These are phyloP conservation scores for Ctenopoma kingsleyae DNA, from an alignment of 2,797 vertebrate genomes.

Conservation along the genomic window DNA sequence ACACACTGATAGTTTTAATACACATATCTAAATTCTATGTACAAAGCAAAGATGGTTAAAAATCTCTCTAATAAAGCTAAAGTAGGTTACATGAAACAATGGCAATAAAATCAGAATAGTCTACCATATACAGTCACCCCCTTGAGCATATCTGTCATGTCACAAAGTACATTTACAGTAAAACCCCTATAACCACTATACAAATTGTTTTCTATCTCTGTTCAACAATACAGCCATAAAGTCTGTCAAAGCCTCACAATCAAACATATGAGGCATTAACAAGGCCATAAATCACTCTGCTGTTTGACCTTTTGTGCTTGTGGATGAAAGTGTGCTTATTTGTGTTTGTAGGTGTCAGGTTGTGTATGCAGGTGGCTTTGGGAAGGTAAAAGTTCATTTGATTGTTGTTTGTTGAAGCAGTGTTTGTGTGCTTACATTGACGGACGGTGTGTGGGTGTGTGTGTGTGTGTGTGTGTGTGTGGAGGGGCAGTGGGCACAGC, in stretches of 20 bases:
- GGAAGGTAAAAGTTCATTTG: conserved; percentile 61
- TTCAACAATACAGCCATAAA: conserved; percentile 35
- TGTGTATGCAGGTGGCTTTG: conserved; percentile 67
- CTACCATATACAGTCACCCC: background rate
- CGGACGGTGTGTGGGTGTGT: conserved; percentile 46
- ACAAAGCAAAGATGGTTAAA: background rate
- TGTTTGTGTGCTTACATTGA: conserved; percentile 58
- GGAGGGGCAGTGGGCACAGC: conserved; percentile 49
- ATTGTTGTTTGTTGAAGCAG: conserved; percentile 55
- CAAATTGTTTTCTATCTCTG: conserved; percentile 7
- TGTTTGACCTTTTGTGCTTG: conserved; percentile 31
- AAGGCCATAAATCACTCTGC: conserved; percentile 31
- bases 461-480: conserved; percentile 32
- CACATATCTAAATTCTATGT: no score
- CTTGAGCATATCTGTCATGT: background rate
- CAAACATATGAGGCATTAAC: conserved; percentile 38
- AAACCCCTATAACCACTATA: conserved; percentile 15
- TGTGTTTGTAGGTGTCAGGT: conserved; percentile 48
- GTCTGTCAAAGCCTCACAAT: conserved; percentile 50
- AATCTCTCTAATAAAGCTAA: background rate
- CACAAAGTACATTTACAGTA: conserved; percentile 7
- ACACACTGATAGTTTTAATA: background rate
- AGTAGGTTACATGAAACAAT: background rate
- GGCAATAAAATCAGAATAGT: background rate
- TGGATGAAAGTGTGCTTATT: conserved; percentile 32